phyloP scores from a whole-genome alignment of 2,888 invertebrate species.

The Drosophila mulleri region DNA sequence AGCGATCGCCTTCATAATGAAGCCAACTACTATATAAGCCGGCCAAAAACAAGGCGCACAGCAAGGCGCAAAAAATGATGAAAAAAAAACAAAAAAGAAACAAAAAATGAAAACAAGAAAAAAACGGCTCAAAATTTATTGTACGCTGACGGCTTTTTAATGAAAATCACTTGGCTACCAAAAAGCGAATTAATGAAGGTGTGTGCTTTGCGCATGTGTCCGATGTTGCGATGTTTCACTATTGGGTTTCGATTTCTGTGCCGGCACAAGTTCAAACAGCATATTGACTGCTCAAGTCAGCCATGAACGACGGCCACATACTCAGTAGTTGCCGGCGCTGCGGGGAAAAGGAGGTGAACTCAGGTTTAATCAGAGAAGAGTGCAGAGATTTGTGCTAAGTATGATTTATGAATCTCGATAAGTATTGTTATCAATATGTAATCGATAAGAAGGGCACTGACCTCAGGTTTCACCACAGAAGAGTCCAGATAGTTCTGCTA shows the following conservation, averaged over 20 bases:
- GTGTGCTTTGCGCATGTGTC: slow-evolving; percentile 51
- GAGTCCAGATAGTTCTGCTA: background rate
- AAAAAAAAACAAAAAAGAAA: slow-evolving; percentile 37
- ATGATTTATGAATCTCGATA: background rate
- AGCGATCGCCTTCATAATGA: slow-evolving; percentile 63
- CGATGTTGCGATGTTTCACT: slow-evolving; percentile 44
- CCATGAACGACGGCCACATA: background rate
- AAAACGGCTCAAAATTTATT: slow-evolving; percentile 75
- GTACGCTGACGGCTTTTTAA: slow-evolving; percentile 80
- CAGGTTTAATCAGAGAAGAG: background rate
- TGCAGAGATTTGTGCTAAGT: background rate
- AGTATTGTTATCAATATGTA: background rate
- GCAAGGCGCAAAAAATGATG: slow-evolving; percentile 50
- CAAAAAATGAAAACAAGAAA: slow-evolving; percentile 34
- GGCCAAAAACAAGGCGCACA: slow-evolving; percentile 56
- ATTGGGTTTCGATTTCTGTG: slow-evolving; percentile 34
- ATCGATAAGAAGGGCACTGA: background rate
- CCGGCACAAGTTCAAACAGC: slow-evolving; percentile 68
- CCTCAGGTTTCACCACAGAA: no score
- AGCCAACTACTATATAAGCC: slow-evolving; percentile 50
- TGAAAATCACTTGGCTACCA: slow-evolving; percentile 79
- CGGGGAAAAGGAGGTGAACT: background rate
- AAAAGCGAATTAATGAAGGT: slow-evolving; percentile 74
- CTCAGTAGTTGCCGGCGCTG: background rate
- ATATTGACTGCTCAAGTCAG: no score